phyloP scores from a whole-genome alignment of 1,140 invertebrate genomes.

The Orchestia grillus region DNA sequence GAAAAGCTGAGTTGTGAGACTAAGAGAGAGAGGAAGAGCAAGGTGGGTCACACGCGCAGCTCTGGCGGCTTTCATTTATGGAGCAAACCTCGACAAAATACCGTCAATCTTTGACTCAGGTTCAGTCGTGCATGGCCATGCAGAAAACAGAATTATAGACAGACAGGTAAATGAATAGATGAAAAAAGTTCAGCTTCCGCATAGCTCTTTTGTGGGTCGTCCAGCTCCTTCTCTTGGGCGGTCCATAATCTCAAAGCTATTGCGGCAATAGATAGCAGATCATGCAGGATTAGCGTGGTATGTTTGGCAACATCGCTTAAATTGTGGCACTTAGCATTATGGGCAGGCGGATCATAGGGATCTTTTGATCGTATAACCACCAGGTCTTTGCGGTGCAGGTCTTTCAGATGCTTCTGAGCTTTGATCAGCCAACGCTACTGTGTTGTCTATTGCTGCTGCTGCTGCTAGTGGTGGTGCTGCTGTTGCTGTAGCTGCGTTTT shows the following conservation, averaged over 20 bases:
- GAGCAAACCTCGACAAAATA: not conserved
- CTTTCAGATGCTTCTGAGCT: not conserved
- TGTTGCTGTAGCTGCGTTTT: not conserved
- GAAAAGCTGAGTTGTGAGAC: not conserved
- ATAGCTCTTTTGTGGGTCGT: not conserved
- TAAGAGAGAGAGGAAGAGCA: not conserved
- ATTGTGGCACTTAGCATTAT: not conserved
- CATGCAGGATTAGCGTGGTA: conserved; percentile 4
- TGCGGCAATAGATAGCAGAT: conserved; percentile 40
- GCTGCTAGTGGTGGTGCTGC: not conserved
- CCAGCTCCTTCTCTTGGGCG: not conserved
- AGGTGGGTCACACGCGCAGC: not conserved
- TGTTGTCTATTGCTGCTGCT: not conserved
- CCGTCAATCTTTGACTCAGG: not conserved
- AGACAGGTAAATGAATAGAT: not conserved
- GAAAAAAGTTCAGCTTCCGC: conserved; percentile 2
- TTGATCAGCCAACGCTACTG: not conserved
- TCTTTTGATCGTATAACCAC: conserved; percentile 8
- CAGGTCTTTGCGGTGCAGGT: not conserved
- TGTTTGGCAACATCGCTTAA: conserved; percentile 3
- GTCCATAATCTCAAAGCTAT: conserved; percentile 45
- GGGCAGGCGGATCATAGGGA: conserved; percentile 3
- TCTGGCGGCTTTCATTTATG: not conserved
- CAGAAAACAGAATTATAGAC: not conserved
- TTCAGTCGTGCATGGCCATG: not conserved